Evolutionary conservation across 2,888 invertebrate species (phyloP), one percentile per base, ranked within the genome.

Genomic region (Eristalis tenax): DNA sequence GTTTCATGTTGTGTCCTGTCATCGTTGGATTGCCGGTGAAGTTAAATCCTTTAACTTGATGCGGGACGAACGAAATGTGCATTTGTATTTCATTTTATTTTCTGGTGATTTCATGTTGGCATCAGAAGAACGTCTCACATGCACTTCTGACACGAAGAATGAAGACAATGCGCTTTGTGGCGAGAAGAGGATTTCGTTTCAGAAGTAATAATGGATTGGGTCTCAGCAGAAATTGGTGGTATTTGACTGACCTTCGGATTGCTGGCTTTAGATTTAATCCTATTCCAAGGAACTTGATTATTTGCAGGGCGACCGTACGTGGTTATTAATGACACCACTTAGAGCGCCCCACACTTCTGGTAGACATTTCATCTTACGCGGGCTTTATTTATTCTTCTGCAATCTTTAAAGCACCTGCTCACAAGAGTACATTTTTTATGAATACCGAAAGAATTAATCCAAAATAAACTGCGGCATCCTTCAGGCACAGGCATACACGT

Each of bases 1-100:
- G 71, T 59, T 71, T 70, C 65, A 23, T 75, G 59, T 70, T 82
- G 56, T 79, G 63, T 57, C 87, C 68, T 87, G 83, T 83, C 87
- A 87, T 79, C 83, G 79, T 35, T 13, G 50, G 50, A 50, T 50
- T 18, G 50, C 50, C 50, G 18, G 57, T 63, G 59, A 65, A 69
- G 64, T 77, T 64, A 82, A 82, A 74, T 76, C 69, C 77, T 65
- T 18, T 82, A 74, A 77, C 68, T 35, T 69, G 76, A 81, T 66
- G 75, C 22, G 59, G 66, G 65, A 22, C 23, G 23, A 65, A 76
- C 76, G 75, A 50, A 59, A 71, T 68, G 32, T 50, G 61, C 56
- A 23, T 40, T 68, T 71, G 76, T 59, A 40, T 59, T 75, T 18
- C 26, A 8, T 15, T 75, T 32, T 40, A 61, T 23, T 71, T 65